These are phyloP conservation scores for Belgica antarctica DNA, from an alignment of 2,888 invertebrate species.

Conservation along the genomic window DNA sequence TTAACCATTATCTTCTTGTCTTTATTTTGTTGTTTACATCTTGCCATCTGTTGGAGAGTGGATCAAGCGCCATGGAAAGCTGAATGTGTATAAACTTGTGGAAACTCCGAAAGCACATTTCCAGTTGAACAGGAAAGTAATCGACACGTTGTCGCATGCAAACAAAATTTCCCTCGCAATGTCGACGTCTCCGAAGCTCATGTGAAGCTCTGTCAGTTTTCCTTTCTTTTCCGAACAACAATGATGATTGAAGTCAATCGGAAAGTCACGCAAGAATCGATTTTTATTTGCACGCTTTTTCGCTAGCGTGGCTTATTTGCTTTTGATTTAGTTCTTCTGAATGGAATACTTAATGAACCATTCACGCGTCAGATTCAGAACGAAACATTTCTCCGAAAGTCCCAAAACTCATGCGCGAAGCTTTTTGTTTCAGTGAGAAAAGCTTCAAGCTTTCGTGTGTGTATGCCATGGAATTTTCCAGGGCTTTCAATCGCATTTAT, in stretches of 20 bases:
- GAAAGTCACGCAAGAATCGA: background rate
- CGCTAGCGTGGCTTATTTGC: too few species aligned
- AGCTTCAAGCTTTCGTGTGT: slow-evolving; percentile 5
- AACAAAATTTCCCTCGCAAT: background rate
- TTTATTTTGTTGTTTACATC: too few species aligned
- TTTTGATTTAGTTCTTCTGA: background rate
- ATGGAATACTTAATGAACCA: background rate
- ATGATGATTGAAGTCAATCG: background rate
- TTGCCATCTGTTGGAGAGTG: slow-evolving; percentile 32
- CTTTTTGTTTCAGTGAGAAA: background rate
- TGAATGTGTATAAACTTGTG: background rate
- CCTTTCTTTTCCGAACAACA: background rate
- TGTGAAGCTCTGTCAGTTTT: background rate
- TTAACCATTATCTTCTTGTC: too few species aligned
- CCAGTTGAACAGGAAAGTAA: background rate
- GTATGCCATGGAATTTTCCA: background rate
- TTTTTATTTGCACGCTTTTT: background rate
- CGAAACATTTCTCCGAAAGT: slow-evolving; percentile 8
- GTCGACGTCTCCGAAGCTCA: background rate
- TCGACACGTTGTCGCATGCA: slow-evolving; percentile 1
- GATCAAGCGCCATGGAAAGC: slow-evolving; percentile 18
- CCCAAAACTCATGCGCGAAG: background rate
- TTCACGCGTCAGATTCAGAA: background rate
- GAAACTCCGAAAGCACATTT: background rate
- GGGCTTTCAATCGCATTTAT: background rate